Conservation (phyloP, 2,888 invertebrate genomes). For the Sisyra terminalis region DNA sequence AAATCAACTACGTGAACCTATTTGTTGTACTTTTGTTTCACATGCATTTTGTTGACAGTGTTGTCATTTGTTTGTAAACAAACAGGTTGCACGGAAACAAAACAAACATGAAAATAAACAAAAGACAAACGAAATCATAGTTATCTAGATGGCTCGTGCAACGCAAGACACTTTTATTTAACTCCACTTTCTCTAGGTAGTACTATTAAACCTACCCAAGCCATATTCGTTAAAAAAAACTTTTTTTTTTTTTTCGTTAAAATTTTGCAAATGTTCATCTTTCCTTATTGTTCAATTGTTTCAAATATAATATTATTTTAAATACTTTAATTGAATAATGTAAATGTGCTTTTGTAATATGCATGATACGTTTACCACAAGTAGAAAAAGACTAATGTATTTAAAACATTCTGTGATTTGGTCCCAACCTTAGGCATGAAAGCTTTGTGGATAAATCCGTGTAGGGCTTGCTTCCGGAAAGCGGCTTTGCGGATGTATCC, state of each 20-base stretch:
- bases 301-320: constrained; percentile 4
- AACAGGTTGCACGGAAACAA: not conserved
- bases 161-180: not conserved
- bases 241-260: not conserved
- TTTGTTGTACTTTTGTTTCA: too few relatives aligned
- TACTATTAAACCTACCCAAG: constrained; percentile 10
- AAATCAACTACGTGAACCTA: too few relatives aligned
- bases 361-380: too few relatives aligned
- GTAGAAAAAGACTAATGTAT: too few relatives aligned
- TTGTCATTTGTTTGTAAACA: not conserved
- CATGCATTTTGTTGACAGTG: too few relatives aligned
- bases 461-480: constrained; percentile 10
- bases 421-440: constrained; percentile 9
- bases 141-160: not conserved
- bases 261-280: not conserved
- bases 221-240: constrained; percentile 4
- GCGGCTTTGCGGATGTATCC: constrained; percentile 9
- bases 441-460: constrained; percentile 10
- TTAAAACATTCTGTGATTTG: not conserved
- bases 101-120: not conserved
- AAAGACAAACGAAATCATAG: not conserved
- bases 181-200: constrained; percentile 1
- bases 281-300: not conserved
- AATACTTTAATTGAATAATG: too few relatives aligned
- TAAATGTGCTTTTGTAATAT: too few relatives aligned